Conservation (phyloP, 1,140 invertebrate species). For the Neodiprion lecontei region DNA sequence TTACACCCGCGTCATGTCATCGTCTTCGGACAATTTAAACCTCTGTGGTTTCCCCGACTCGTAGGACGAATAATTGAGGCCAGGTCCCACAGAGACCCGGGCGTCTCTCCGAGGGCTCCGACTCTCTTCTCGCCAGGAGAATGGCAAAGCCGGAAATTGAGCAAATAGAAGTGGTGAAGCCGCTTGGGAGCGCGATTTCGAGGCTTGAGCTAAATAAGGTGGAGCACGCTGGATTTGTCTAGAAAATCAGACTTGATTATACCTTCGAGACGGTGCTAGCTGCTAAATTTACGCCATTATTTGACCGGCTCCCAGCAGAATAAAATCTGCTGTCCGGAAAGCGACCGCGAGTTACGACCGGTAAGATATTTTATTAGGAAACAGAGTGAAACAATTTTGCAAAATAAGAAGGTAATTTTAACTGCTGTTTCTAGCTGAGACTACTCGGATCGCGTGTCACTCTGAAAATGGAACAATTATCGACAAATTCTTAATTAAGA, state of each 20-base stretch:
- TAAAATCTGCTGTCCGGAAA: too few relatives aligned
- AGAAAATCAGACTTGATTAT: constrained; percentile 5
- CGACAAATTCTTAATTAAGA: too few relatives aligned
- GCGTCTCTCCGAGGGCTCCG: background rate
- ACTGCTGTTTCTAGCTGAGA: too few relatives aligned
- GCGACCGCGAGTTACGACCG: too few relatives aligned
- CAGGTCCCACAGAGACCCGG: constrained; percentile 1
- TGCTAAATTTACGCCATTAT: background rate
- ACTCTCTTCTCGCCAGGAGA: background rate
- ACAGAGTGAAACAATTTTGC: too few relatives aligned
- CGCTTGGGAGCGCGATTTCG: background rate
- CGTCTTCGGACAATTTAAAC: background rate
- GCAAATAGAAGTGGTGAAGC: background rate
- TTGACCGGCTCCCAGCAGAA: background rate
- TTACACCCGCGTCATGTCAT: too few relatives aligned
- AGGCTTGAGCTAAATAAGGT: background rate
- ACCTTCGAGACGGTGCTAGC: constrained; percentile 1
- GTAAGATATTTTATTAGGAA: too few relatives aligned
- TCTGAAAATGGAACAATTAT: too few relatives aligned
- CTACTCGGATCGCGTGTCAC: too few relatives aligned
- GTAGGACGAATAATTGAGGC: background rate
- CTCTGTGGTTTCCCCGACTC: background rate
- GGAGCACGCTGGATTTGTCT: background rate
- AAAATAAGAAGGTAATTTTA: too few relatives aligned
- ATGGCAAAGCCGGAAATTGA: background rate